Evolutionary conservation across 2,797 vertebrate species (phyloP).

Genomic region (Lagodon rhomboides): DNA sequence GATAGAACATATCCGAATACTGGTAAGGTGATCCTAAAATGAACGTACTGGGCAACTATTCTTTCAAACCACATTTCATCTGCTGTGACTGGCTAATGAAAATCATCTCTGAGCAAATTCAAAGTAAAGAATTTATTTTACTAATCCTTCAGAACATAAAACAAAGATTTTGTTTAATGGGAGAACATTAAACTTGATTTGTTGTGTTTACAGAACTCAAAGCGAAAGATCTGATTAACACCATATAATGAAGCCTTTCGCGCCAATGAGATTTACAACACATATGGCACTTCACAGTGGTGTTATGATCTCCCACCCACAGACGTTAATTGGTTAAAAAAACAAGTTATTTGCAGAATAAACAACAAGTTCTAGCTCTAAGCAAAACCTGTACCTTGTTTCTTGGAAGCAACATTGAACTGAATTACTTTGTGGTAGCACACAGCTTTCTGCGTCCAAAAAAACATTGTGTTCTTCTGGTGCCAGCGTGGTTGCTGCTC

Average conservation of each 20-base stretch:
- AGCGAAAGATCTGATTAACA: constrained; percentile 46
- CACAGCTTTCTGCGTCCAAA: constrained; percentile 30
- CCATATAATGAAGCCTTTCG: constrained; percentile 34
- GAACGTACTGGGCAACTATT: constrained; percentile 63
- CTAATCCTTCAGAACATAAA: constrained; percentile 33
- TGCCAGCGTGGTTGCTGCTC: constrained; percentile 36
- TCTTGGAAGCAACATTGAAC: constrained; percentile 38
- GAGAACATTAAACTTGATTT: constrained; percentile 64
- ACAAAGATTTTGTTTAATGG: constrained; percentile 23
- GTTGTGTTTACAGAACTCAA: constrained; percentile 62
- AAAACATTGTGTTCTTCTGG: constrained; percentile 10
- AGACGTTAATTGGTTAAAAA: constrained; percentile 41
- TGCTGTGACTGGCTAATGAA: constrained; percentile 48
- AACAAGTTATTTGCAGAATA: constrained; percentile 40
- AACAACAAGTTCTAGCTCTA: constrained; percentile 37
- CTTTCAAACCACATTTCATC: constrained; percentile 52
- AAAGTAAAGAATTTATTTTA: constrained; percentile 32
- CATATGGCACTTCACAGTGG: constrained; percentile 59
- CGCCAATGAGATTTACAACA: constrained; percentile 57
- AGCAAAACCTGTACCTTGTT: constrained; percentile 30
- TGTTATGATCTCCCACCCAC: constrained; percentile 33
- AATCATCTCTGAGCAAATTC: constrained; percentile 40
- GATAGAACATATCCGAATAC: constrained; percentile 81
- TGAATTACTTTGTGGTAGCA: constrained; percentile 40
- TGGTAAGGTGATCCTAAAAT: constrained; percentile 78